Evolutionary conservation across 2,888 invertebrate species (phyloP).

Genomic region (Apamea anceps): DNA sequence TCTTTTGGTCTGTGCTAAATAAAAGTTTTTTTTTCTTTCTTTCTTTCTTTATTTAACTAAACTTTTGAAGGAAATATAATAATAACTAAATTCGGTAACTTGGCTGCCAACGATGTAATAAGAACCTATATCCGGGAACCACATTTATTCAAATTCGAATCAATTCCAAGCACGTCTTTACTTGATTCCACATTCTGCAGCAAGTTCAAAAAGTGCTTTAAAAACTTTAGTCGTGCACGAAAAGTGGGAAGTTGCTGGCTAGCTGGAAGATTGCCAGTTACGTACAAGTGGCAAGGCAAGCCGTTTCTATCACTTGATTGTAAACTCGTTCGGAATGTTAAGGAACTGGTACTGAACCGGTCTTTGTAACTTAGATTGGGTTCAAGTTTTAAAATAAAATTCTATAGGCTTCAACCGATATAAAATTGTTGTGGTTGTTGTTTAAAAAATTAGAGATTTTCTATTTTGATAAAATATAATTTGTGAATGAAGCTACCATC

Average conservation of each 20-base stretch:
- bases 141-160: constrained; percentile 16
- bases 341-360: constrained; percentile 18
- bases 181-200: constrained; percentile 16
- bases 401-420: constrained; percentile 3
- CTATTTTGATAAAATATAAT: background rate
- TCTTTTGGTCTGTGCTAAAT: too few species aligned
- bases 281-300: constrained; percentile 18
- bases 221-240: constrained; percentile 35
- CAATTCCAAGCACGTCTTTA: constrained; percentile 48
- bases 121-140: background rate
- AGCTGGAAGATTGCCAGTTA: constrained; percentile 36
- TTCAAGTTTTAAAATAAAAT: constrained; percentile 16
- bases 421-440: background rate
- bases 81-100: background rate
- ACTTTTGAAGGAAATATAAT: background rate
- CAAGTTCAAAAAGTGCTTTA: constrained; percentile 40
- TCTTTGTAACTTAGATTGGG: constrained; percentile 17
- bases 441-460: background rate
- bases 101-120: background rate
- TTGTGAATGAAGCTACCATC: background rate
- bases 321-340: constrained; percentile 50
- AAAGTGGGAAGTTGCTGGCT: constrained; percentile 23
- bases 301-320: constrained; percentile 53
- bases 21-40: too few species aligned
- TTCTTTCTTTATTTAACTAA: background rate